A percentile compares a stretch with the other conserved stretches of the same genome.
Conservation (phyloP, 92 coral and sea anemone species). For the Paragorgia papillata region DNA sequence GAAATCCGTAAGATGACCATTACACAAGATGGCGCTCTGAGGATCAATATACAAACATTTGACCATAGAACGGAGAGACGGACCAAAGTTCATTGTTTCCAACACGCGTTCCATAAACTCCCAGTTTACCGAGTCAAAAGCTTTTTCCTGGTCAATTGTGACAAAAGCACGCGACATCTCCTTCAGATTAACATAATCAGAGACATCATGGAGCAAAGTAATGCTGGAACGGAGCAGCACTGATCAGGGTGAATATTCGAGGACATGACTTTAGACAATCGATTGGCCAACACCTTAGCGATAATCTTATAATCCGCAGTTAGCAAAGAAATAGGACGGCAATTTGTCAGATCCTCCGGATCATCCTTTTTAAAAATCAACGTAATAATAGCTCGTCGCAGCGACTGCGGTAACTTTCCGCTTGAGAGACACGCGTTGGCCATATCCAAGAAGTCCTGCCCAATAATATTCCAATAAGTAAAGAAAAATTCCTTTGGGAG, state of each 20-base stretch:
- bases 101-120: constrained; percentile 12
- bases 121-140: constrained; percentile 43
- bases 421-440: neutral
- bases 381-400: constrained; percentile 28
- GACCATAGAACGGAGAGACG: neutral
- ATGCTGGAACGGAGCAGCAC: constrained; percentile 31
- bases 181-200: neutral
- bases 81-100: constrained; percentile 45
- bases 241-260: constrained; percentile 36
- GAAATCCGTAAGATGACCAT: constrained; percentile 27
- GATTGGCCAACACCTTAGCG: constrained; percentile 21
- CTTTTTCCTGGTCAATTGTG: constrained; percentile 37
- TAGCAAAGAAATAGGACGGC: constrained; percentile 41
- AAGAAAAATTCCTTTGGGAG: constrained; percentile 39
- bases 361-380: constrained; percentile 32
- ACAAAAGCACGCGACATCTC: constrained; percentile 16
- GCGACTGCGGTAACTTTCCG: neutral
- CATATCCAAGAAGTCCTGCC: constrained; percentile 8
- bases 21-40: constrained; percentile 25
- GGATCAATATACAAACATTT: constrained; percentile 16
- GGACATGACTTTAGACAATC: neutral
- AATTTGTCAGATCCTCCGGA: constrained; percentile 28
- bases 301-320: constrained; percentile 34
- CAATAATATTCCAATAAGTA: constrained; percentile 4
- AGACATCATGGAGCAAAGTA: constrained; percentile 9